These are phyloP conservation scores for Temnothorax ravouxi DNA, from an alignment of 2,888 invertebrate genomes.

Conservation along the genomic window DNA sequence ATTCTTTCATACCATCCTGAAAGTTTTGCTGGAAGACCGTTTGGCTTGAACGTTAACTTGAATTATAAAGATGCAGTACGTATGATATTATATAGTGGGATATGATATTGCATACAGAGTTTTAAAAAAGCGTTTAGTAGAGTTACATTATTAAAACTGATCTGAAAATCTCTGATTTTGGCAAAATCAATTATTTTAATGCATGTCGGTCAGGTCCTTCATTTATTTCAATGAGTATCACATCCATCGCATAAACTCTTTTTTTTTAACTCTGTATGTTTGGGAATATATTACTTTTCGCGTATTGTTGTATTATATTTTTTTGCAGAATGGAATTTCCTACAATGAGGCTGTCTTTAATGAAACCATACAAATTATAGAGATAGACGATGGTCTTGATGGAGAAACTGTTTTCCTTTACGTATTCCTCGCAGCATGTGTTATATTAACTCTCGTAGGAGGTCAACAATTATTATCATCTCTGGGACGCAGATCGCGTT, in stretches of 20 bases:
- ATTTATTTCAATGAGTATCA: background rate
- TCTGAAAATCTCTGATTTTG: background rate
- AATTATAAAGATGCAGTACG: constrained; percentile 93
- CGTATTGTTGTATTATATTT: constrained; percentile 16
- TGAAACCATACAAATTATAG: constrained; percentile 98
- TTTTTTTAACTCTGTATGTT: background rate
- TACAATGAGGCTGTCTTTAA: constrained; percentile 98
- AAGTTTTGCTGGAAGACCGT: constrained; percentile 98
- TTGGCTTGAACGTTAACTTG: constrained; percentile 97
- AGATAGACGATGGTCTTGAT: constrained; percentile 98
- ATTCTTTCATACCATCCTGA: constrained; percentile 98
- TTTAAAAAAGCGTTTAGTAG: too few species aligned
- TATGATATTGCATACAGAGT: background rate
- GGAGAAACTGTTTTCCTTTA: constrained; percentile 99
- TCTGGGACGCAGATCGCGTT: constrained; percentile 91
- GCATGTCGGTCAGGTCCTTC: background rate
- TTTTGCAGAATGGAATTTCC: constrained; percentile 88
- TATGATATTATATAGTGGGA: constrained; percentile 37
- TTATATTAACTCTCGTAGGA: constrained; percentile 94
- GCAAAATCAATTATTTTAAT: background rate
- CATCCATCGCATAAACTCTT: background rate
- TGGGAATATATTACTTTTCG: background rate
- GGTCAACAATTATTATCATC: constrained; percentile 96
- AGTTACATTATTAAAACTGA: background rate
- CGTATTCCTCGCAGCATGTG: constrained; percentile 96